These are phyloP conservation scores for Choloepus hoffmanni DNA, from an alignment of 2,113 vertebrate species.

Conservation along the genomic window DNA sequence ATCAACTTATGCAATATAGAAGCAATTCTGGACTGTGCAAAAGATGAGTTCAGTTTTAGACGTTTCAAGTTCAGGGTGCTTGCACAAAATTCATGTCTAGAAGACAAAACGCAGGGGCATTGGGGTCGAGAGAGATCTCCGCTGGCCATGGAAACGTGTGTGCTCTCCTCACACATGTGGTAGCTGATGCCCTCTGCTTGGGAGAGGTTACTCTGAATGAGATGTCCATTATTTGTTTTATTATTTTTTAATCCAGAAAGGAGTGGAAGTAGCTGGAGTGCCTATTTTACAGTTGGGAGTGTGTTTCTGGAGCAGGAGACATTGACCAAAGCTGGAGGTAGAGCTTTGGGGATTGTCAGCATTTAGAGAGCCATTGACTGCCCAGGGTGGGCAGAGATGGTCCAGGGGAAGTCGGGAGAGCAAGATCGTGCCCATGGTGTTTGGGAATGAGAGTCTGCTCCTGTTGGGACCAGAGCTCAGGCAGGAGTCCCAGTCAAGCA, in stretches of 20 bases:
- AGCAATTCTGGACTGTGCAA: not conserved
- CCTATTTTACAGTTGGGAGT: rapidly evolving
- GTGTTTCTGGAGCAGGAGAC: not conserved
- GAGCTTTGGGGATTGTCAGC: not conserved
- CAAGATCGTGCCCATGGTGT: rapidly evolving
- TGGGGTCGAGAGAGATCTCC: too few species aligned
- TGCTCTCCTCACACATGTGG: rapidly evolving
- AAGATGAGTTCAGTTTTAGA: not conserved
- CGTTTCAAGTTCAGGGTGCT: not conserved
- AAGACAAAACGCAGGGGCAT: rapidly evolving
- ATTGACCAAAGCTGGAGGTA: rapidly evolving
- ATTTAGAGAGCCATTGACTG: not conserved
- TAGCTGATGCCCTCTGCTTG: not conserved
- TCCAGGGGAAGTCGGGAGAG: not conserved
- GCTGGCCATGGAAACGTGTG: not conserved
- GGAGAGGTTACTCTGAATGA: not conserved
- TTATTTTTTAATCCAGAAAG: not conserved
- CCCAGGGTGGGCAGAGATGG: rapidly evolving
- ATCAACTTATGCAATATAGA: not conserved
- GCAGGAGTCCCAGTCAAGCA: not conserved
- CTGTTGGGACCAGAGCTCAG: not conserved
- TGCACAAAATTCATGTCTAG: not conserved
- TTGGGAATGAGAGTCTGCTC: too few species aligned
- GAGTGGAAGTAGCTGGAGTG: not conserved
- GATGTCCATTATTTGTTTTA: not conserved